phyloP scores from a whole-genome alignment of 2,113 vertebrate genomes.

The Cephalopholis sonnerati region DNA sequence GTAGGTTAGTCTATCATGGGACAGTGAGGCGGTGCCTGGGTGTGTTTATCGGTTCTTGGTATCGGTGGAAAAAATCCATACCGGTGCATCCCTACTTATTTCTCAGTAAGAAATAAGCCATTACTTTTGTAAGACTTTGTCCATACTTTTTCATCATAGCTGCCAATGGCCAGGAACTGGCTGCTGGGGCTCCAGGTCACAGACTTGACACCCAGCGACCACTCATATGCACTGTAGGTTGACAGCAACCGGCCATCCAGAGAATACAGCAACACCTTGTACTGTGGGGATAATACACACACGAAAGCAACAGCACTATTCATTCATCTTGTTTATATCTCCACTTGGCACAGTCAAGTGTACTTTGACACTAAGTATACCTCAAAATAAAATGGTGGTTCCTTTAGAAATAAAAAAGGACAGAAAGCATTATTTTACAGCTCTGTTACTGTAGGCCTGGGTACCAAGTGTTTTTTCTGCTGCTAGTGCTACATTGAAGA shows the following conservation, averaged over 20 bases:
- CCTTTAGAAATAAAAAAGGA: not conserved
- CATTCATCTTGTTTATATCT: not conserved
- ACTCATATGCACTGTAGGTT: constrained; percentile 90
- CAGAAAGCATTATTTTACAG: not conserved
- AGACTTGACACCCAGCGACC: constrained; percentile 94
- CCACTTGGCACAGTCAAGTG: not conserved
- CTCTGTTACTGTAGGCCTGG: not conserved
- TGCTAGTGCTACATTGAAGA: not conserved
- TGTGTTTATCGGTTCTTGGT: too few relatives aligned
- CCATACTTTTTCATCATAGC: constrained; percentile 95
- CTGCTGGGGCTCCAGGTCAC: constrained; percentile 96
- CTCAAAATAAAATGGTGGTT: not conserved
- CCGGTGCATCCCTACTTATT: too few relatives aligned
- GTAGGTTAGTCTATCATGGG: too few relatives aligned
- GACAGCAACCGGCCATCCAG: constrained; percentile 94
- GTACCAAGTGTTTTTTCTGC: not conserved
- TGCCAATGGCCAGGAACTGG: constrained; percentile 95
- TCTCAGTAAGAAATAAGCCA: not conserved
- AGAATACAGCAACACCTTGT: constrained; percentile 95
- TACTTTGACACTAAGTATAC: not conserved
- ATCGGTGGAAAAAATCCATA: too few relatives aligned
- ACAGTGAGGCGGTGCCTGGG: too few relatives aligned
- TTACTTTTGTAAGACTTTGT: not conserved
- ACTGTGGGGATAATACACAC: constrained; percentile 80
- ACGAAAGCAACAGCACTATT: not conserved